phyloP scores from a whole-genome alignment of 2,888 invertebrate species.

The Drosophila cracens region DNA sequence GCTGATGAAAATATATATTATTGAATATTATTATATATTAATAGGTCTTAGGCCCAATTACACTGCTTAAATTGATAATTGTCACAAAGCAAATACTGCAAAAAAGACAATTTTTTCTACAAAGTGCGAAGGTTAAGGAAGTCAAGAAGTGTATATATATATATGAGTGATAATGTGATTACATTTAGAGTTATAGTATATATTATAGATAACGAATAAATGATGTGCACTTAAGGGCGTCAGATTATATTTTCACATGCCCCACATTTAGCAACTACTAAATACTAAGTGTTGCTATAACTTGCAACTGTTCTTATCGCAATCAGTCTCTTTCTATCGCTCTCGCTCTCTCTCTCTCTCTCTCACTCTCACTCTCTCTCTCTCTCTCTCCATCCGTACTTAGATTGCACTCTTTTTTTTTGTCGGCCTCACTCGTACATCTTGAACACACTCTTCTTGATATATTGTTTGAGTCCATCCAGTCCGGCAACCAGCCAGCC shows the following conservation, averaged over 20 bases:
- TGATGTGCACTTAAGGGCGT: not conserved
- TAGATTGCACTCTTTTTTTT: not conserved
- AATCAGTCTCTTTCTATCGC: conserved; percentile 19
- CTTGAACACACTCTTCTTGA: conserved; percentile 39
- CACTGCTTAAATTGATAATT: not conserved
- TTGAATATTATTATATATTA: not conserved
- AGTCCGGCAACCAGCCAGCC: conserved; percentile 2
- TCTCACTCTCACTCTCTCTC: too few relatives aligned
- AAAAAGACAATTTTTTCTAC: not conserved
- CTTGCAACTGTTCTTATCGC: conserved; percentile 53
- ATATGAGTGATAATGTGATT: not conserved
- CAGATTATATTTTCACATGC: not conserved
- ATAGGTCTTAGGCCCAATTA: not conserved
- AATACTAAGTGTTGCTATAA: conserved; percentile 39
- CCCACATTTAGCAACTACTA: not conserved
- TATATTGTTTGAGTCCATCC: conserved; percentile 37
- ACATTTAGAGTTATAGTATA: not conserved
- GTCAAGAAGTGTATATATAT: not conserved
- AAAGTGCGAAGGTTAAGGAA: not conserved
- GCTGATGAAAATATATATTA: not conserved
- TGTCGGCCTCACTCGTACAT: conserved; percentile 16
- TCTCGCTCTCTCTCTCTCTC: not conserved
- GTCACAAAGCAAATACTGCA: not conserved
- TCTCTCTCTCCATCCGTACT: not conserved
- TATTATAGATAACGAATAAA: conserved; percentile 5